phyloP scores from a whole-genome alignment of 2,113 vertebrate species.

The Damaliscus lunatus region DNA sequence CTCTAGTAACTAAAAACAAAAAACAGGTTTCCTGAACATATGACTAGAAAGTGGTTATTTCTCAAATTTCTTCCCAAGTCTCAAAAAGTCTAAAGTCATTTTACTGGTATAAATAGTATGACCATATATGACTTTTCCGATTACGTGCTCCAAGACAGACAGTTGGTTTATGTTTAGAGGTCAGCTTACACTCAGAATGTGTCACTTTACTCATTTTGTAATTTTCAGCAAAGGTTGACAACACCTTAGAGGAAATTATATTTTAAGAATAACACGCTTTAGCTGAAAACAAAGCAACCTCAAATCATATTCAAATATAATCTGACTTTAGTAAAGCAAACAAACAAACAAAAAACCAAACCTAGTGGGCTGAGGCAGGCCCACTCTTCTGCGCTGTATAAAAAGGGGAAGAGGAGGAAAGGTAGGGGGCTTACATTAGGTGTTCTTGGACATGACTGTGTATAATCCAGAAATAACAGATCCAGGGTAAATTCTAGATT shows the following conservation, averaged over 20 bases:
- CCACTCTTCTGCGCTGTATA: background rate
- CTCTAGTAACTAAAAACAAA: background rate
- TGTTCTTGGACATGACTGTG: background rate
- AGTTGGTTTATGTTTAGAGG: background rate
- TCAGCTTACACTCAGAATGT: background rate
- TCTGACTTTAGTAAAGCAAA: background rate
- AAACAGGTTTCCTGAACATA: background rate
- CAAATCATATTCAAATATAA: constrained; percentile 9
- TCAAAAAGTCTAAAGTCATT: background rate
- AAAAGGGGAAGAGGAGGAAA: background rate
- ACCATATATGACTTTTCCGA: background rate
- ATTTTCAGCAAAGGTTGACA: constrained; percentile 34
- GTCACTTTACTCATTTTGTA: background rate
- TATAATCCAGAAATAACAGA: background rate
- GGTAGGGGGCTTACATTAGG: too few species aligned
- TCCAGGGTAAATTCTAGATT: background rate
- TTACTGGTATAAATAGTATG: background rate
- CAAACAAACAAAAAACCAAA: background rate
- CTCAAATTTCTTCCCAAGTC: background rate
- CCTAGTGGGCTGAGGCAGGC: background rate
- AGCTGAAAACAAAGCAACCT: constrained; percentile 26
- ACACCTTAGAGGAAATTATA: constrained; percentile 40
- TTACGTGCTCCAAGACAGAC: background rate
- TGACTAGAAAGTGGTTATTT: constrained; percentile 1
- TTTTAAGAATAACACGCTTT: constrained; percentile 43